Evolutionary conservation across 2,888 invertebrate genomes (phyloP).

Genomic region (Platycheirus rosarum): DNA sequence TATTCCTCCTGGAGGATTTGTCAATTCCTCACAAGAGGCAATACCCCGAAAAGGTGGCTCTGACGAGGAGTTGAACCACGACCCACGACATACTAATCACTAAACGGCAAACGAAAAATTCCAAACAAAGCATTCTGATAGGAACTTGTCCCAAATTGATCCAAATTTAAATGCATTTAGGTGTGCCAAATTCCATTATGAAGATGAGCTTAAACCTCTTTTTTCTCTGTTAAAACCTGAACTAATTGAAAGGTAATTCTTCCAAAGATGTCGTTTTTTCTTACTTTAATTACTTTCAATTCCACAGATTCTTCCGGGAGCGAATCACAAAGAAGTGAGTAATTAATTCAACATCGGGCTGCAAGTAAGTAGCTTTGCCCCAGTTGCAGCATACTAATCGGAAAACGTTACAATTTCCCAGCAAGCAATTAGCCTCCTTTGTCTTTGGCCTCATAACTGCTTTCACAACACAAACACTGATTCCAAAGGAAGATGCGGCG

Average conservation of each 20-base stretch:
- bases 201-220: neutral
- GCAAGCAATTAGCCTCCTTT: conserved; percentile 69
- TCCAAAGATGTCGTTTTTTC: neutral
- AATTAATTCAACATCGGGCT: conserved; percentile 48
- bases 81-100: too few species aligned
- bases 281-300: conserved; percentile 45
- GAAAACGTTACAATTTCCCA: conserved; percentile 63
- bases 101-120: too few species aligned
- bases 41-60: too few species aligned
- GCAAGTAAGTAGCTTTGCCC: conserved; percentile 42
- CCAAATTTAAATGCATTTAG: conserved; percentile 1
- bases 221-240: conserved; percentile 1
- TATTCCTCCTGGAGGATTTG: too few species aligned
- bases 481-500: too few species aligned
- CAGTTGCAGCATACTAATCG: conserved; percentile 54
- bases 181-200: neutral
- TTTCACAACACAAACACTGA: conserved; percentile 55
- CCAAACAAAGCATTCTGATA: too few species aligned
- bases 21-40: too few species aligned
- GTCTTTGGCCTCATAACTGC: conserved; percentile 65
- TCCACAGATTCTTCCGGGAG: conserved; percentile 41
- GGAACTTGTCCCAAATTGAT: too few species aligned
- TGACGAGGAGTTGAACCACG: too few species aligned
- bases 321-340: conserved; percentile 23
- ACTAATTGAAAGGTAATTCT: conserved; percentile 27